phyloP scores from a whole-genome alignment of 2,113 vertebrate species.

The Saguinus imperator region DNA sequence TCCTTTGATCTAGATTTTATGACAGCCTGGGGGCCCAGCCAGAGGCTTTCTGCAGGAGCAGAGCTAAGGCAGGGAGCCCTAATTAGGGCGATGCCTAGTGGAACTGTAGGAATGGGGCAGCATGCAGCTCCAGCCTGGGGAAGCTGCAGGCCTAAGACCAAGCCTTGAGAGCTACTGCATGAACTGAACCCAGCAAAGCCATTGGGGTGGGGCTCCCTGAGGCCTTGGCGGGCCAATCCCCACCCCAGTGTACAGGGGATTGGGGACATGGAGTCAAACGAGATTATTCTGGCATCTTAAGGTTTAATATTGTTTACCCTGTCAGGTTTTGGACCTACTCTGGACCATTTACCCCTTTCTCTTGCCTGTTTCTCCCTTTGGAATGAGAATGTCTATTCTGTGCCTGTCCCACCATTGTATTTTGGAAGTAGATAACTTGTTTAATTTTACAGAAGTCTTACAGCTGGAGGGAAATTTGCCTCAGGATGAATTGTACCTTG shows the following conservation, averaged over 20 bases:
- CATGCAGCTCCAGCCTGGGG: not conserved
- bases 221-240: not conserved
- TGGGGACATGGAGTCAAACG: not conserved
- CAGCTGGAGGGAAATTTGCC: not conserved
- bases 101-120: not conserved
- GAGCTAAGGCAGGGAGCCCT: not conserved
- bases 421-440: not conserved
- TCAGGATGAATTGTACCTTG: not conserved
- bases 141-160: not conserved
- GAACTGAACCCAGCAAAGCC: not conserved
- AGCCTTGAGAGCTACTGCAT: not conserved
- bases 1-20: not conserved
- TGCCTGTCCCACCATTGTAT: not conserved
- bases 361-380: not conserved
- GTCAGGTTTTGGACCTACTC: not conserved
- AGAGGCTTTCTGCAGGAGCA: not conserved
- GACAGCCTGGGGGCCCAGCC: not conserved
- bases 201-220: not conserved
- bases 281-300: not conserved
- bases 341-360: not conserved
- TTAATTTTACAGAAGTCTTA: not conserved
- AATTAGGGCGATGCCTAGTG: not conserved
- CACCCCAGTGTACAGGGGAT: not conserved
- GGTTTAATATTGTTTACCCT: not conserved
- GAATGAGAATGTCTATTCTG: not conserved